Evolutionary conservation across 2,888 invertebrate species (phyloP).

Genomic region (Netelia fuscicornis): DNA sequence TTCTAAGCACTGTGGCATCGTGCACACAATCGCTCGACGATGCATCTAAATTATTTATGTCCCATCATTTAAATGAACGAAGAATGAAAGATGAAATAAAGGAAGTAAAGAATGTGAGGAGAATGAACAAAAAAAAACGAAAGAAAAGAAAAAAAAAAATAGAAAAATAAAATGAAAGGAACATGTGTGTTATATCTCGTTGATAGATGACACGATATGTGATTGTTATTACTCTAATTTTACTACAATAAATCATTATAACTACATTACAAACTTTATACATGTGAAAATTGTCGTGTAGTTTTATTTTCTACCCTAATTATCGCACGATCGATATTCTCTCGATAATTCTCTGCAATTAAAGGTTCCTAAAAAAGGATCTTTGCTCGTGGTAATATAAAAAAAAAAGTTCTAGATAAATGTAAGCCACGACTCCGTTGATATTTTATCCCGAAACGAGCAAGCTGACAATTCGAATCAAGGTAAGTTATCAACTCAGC

Average conservation of each 20-base stretch:
- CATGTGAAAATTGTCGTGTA: constrained; percentile 28
- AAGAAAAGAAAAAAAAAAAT: constrained; percentile 25
- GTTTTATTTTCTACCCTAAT: not conserved
- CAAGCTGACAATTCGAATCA: not conserved
- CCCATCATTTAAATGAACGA: constrained; percentile 79
- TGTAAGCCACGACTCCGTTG: not conserved
- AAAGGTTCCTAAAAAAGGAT: no score
- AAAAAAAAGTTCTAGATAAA: no score
- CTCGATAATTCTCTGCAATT: no score
- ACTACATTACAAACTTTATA: constrained; percentile 68
- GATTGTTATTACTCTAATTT: constrained; percentile 85
- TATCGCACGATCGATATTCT: not conserved
- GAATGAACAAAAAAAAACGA: constrained; percentile 10
- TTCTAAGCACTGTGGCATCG: constrained; percentile 83
- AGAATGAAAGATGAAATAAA: constrained; percentile 66
- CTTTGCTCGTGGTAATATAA: no score
- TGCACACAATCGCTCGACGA: constrained; percentile 66
- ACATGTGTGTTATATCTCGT: constrained; percentile 84
- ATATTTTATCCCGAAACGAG: not conserved
- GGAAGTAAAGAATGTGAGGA: constrained; percentile 24
- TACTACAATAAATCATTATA: constrained; percentile 82
- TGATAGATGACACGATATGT: constrained; percentile 84
- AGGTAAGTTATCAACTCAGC: not conserved
- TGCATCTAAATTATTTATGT: constrained; percentile 83
- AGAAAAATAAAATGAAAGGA: constrained; percentile 40